These are phyloP conservation scores for Masticophis lateralis DNA, from an alignment of 2,797 vertebrate species.

Conservation along the genomic window DNA sequence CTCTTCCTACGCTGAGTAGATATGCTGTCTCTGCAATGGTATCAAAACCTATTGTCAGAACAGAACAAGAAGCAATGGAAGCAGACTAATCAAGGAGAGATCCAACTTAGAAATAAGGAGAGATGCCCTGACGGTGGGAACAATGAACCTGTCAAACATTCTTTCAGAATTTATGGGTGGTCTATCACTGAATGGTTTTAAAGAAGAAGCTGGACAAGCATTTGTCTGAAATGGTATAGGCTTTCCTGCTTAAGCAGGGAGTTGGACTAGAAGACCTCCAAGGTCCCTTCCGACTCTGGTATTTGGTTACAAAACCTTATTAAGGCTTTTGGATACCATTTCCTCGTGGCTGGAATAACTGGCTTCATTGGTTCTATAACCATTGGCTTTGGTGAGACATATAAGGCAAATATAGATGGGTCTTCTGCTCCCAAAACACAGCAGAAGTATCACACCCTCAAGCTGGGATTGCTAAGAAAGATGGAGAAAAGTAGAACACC, in stretches of 20 bases:
- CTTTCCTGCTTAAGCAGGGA: too few relatives aligned
- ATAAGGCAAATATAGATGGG: not conserved
- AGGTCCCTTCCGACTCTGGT: not conserved
- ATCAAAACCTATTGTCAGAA: not conserved
- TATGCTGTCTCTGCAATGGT: not conserved
- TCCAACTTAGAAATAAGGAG: too few relatives aligned
- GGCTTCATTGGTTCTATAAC: not conserved
- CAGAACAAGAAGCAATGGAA: too few relatives aligned
- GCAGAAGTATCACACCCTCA: not conserved
- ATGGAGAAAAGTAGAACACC: too few relatives aligned
- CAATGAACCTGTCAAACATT: too few relatives aligned
- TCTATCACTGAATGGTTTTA: too few relatives aligned
- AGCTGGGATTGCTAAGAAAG: not conserved
- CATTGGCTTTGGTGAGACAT: not conserved
- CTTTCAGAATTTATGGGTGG: too few relatives aligned
- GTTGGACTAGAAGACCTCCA: not conserved
- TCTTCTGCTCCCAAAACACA: not conserved
- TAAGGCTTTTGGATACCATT: not conserved
- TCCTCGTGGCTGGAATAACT: not conserved
- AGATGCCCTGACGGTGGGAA: too few relatives aligned
- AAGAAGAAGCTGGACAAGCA: too few relatives aligned
- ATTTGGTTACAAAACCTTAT: not conserved
- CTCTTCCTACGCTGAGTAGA: too few relatives aligned
- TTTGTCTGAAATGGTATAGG: too few relatives aligned
- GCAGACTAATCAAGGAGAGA: too few relatives aligned